phyloP scores from a whole-genome alignment of 2,797 vertebrate species.

The Tragelaphus eurycerus region DNA sequence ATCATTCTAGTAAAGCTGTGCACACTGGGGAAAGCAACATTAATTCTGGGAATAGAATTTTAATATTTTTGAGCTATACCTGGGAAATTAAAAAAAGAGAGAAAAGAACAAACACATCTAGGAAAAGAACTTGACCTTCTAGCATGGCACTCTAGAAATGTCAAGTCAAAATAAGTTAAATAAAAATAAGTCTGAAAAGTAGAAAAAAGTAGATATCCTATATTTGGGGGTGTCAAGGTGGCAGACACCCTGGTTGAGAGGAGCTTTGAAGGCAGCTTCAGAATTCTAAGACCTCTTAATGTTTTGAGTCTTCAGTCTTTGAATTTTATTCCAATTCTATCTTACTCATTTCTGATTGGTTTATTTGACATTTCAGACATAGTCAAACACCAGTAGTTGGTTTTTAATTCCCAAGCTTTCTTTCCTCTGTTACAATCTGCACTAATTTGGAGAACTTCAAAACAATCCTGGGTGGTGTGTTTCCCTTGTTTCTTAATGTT shows the following conservation, averaged over 20 bases:
- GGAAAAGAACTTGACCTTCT: slow-evolving; percentile 2
- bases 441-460: not conserved
- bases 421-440: not conserved
- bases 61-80: not conserved
- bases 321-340: not conserved
- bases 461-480: not conserved
- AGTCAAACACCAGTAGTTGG: not conserved
- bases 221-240: not conserved
- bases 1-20: not conserved
- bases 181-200: not conserved
- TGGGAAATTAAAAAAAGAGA: not conserved
- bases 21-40: not conserved
- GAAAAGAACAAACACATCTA: not conserved
- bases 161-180: not conserved
- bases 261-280: not conserved
- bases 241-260: not conserved
- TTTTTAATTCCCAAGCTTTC: not conserved
- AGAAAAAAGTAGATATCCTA: not conserved
- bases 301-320: not conserved
- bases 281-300: not conserved
- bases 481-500: not conserved
- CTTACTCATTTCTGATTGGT: not conserved
- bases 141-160: not conserved
- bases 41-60: not conserved
- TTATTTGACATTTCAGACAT: not conserved